A percentile compares a stretch with the other conserved stretches of the same genome.
Evolutionary conservation across 2,888 invertebrate species (phyloP).

Genomic region (Odontomyia ornata): DNA sequence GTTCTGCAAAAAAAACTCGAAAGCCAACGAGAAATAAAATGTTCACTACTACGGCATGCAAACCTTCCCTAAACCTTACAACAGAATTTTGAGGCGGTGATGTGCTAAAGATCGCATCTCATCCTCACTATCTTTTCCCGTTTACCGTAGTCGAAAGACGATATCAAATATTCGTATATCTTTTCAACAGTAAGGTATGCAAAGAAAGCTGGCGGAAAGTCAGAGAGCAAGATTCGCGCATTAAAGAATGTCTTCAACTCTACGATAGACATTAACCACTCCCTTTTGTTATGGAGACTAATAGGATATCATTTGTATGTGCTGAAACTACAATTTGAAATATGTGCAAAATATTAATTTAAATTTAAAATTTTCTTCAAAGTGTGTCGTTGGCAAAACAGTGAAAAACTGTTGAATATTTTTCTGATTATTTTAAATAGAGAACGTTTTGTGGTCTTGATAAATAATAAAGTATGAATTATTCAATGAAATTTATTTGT

Average conservation of each 20-base stretch:
- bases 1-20: too few species aligned
- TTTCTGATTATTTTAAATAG: constrained; percentile 3
- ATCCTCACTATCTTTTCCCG: too few species aligned
- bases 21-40: too few species aligned
- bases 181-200: too few species aligned
- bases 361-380: background rate
- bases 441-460: background rate
- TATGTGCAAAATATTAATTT: constrained; percentile 39
- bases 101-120: too few species aligned
- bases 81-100: too few species aligned
- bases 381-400: background rate
- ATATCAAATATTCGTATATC: too few species aligned
- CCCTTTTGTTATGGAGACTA: constrained; percentile 32
- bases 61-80: too few species aligned
- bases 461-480: background rate
- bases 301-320: constrained; percentile 40
- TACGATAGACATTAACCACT: constrained; percentile 14
- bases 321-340: constrained; percentile 25
- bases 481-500: background rate
- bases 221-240: background rate
- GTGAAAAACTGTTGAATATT: constrained; percentile 6
- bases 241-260: background rate
- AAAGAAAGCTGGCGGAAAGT: too few species aligned
- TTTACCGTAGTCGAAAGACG: too few species aligned
- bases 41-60: too few species aligned